phyloP scores from a whole-genome alignment of 2,888 invertebrate genomes.

The Nomada flava region DNA sequence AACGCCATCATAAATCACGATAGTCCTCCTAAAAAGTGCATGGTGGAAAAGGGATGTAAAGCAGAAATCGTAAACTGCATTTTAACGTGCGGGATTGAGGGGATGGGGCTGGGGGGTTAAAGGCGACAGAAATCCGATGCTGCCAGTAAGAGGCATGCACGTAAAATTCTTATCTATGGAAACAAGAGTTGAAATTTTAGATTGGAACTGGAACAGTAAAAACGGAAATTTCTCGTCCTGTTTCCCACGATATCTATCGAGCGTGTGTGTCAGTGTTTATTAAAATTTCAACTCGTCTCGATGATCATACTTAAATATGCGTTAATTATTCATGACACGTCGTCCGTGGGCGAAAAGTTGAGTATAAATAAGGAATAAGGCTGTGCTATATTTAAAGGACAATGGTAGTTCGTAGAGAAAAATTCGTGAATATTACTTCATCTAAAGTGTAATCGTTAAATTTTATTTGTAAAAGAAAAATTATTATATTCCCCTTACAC shows the following conservation, averaged over 20 bases:
- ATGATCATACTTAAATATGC: neutral
- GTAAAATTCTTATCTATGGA: constrained; percentile 52
- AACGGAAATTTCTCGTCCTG: neutral
- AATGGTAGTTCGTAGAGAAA: no score
- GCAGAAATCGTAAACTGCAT: constrained; percentile 57
- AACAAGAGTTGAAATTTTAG: constrained; percentile 37
- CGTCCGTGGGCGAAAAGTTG: neutral
- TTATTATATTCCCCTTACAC: no score
- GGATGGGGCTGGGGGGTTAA: neutral
- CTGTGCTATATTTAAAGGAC: no score
- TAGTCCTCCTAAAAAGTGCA: constrained; percentile 39
- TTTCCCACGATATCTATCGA: neutral
- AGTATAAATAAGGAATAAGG: neutral
- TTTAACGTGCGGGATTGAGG: constrained; percentile 35
- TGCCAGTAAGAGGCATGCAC: constrained; percentile 28
- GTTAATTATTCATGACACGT: neutral
- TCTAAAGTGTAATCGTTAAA: no score
- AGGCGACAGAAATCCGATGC: constrained; percentile 55
- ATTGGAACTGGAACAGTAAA: constrained; percentile 39
- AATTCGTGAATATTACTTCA: no score
- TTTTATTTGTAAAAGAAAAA: no score
- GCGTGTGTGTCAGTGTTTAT: neutral
- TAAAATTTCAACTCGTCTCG: neutral
- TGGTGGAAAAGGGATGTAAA: constrained; percentile 53
- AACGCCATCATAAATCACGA: constrained; percentile 55